phyloP scores from a whole-genome alignment of 2,797 vertebrate species.

The Synanceia verrucosa region DNA sequence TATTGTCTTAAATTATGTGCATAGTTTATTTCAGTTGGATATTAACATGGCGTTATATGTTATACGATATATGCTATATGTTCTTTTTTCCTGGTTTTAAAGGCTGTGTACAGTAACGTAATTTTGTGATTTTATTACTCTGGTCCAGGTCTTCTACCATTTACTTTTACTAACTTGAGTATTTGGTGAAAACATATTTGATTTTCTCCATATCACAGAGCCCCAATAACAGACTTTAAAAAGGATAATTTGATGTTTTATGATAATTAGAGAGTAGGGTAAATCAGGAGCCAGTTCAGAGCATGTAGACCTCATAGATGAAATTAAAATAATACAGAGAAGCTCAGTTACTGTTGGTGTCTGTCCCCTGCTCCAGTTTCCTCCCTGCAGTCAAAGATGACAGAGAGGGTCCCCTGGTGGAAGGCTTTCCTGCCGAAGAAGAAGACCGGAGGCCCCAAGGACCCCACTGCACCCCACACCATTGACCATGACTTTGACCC shows the following conservation, averaged over 20 bases:
- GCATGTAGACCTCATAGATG: not conserved
- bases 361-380: constrained; percentile 13
- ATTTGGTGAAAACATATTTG: not conserved
- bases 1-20: not conserved
- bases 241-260: not conserved
- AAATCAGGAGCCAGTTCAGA: not conserved
- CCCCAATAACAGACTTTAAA: not conserved
- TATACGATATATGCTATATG: rapidly evolving
- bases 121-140: not conserved
- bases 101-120: not conserved
- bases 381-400: constrained; percentile 73
- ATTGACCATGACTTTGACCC: constrained; percentile 72
- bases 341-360: not conserved
- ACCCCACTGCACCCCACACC: constrained; percentile 23
- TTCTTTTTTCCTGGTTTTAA: not conserved
- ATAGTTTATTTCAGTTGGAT: no score
- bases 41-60: no score
- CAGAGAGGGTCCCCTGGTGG: constrained; percentile 89
- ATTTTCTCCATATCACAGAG: not conserved
- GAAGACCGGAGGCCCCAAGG: constrained; percentile 67
- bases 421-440: constrained; percentile 89
- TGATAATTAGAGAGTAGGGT: not conserved
- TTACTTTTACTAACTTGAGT: not conserved
- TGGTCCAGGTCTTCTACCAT: not conserved
- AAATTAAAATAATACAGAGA: not conserved